Evolutionary conservation across 2,113 vertebrate species (phyloP).

Genomic region (Caretta caretta): DNA sequence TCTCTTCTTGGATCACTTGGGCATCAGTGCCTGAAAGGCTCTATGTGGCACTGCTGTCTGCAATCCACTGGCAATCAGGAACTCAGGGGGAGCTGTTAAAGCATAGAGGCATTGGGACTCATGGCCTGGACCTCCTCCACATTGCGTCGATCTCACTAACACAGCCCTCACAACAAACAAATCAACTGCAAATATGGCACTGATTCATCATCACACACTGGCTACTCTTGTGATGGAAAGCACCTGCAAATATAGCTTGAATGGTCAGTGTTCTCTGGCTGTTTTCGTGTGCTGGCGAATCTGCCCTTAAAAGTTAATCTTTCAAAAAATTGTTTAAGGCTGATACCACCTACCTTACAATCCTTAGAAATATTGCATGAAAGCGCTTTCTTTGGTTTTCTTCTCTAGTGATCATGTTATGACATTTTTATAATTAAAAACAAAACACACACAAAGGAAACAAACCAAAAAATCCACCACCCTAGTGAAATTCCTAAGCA

Average conservation of each 20-base stretch:
- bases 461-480: not conserved
- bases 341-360: slow-evolving; percentile 15
- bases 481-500: not conserved
- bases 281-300: not conserved
- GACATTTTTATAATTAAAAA: slow-evolving; percentile 45
- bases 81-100: too few species aligned
- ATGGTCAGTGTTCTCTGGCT: not conserved
- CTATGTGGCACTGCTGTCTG: too few species aligned
- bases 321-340: not conserved
- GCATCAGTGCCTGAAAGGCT: too few species aligned
- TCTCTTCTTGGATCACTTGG: not conserved
- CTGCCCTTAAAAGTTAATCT: not conserved
- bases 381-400: slow-evolving; percentile 43
- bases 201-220: not conserved
- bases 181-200: not conserved
- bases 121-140: too few species aligned
- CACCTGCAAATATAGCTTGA: not conserved
- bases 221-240: not conserved
- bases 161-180: not conserved
- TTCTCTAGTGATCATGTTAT: slow-evolving; percentile 3
- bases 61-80: too few species aligned
- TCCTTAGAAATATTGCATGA: slow-evolving; percentile 14
- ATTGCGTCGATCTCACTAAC: too few species aligned
- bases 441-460: slow-evolving; percentile 37
- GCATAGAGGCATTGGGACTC: too few species aligned